Base-by-base conservation (phyloP, 2,888 invertebrate genomes). In the Synanthedon andrenaeformis region DNA sequence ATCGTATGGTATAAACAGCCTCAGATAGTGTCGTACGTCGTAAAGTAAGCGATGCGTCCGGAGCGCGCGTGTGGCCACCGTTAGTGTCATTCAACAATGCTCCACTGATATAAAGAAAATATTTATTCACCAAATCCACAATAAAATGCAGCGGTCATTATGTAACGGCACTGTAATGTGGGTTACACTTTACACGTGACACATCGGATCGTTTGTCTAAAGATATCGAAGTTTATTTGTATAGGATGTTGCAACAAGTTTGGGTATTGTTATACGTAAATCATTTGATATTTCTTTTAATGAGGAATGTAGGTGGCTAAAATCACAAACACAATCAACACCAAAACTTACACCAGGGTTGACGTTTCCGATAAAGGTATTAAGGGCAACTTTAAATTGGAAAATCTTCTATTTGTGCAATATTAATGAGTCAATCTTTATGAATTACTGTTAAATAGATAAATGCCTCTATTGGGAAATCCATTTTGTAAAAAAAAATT, bases 101-200 rank as follows among this genome's bases (percentile, higher is more conserved):
- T 69, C 71, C 69, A 72, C 79, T 82, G 87, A 86, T 86, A 86
- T 82, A 85, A 86, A 85, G 84, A 83, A 86, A 86, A 86, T 84
- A 86, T 85, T 86, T 85, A 82, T 84, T 82, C 82, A 79, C 81
- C 76, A 82, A 79, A 82, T 80, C 76, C 74, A 70, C 73, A 76
- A 83, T 82, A 80, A 79, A 78, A 77, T 72, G 70, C 74, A 56
- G 55, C 53, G 52, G 56, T 56, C 60, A 72, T 78, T 82, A 78
- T 76, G 70, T 74, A 72, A 76, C 71, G 69, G 74, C 70, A 65
- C 75, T 76, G 72, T 78, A 69, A 80, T 77, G 62, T 64, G 65
- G 63, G 61, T 59, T 62, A 62, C 61, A 57, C 57, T 60, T 59
- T 62, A 62, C 45, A 52, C 55, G 50, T 53, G 52, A 51, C 55